These are phyloP conservation scores for Malurus splendens DNA, from an alignment of 2,797 vertebrate genomes.

Conservation along the genomic window DNA sequence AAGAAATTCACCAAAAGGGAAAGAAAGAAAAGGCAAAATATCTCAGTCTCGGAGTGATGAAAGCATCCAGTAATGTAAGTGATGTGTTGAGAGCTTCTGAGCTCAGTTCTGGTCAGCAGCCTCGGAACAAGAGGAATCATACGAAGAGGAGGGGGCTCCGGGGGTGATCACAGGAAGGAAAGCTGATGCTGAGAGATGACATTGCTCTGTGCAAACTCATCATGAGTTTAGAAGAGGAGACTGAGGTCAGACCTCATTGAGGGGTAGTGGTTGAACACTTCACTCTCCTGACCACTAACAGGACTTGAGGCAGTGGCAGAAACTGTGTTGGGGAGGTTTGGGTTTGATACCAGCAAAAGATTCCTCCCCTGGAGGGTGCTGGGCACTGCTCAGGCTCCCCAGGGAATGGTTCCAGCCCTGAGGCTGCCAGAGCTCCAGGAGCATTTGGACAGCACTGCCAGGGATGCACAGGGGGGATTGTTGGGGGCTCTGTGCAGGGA, in stretches of 20 bases:
- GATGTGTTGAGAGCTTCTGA: background rate
- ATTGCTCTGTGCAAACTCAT: background rate
- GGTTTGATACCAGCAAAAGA: background rate
- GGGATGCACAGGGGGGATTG: background rate
- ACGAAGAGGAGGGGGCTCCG: background rate
- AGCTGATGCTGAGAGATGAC: background rate
- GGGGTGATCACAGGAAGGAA: background rate
- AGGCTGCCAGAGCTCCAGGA: background rate
- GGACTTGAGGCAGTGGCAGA: background rate
- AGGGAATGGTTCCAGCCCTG: fast-evolving
- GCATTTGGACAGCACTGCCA: background rate
- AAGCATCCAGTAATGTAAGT: background rate
- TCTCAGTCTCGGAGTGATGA: background rate
- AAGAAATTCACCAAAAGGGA: background rate
- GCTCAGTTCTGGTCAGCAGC: background rate
- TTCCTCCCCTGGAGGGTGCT: background rate
- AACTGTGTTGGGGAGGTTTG: background rate
- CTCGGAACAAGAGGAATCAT: background rate
- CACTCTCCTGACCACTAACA: background rate
- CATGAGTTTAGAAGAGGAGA: background rate
- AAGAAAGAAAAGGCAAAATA: background rate
- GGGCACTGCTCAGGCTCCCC: background rate
- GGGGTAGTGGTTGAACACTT: fast-evolving
- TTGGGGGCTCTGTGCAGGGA: background rate
- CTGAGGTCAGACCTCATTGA: background rate